phyloP scores from a whole-genome alignment of 2,888 invertebrate species.

The Drosophila borealis region DNA sequence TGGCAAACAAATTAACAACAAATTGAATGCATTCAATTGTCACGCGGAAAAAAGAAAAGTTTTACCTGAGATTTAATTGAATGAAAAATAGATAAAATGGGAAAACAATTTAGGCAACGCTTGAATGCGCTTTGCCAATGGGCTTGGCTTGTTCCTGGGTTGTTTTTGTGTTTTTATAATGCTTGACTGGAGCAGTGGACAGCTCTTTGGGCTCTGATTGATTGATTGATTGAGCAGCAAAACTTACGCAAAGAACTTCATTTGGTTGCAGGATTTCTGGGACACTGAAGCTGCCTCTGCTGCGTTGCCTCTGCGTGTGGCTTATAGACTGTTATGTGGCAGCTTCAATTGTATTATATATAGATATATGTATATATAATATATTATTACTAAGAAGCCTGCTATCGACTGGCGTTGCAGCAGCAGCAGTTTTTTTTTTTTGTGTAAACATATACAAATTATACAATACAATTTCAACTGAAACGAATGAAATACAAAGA shows the following conservation, averaged over 20 bases:
- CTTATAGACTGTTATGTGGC: constrained; percentile 35
- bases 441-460: constrained; percentile 49
- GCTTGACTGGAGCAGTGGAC: constrained; percentile 29
- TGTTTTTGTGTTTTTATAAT: neutral
- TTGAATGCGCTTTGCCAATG: constrained; percentile 25
- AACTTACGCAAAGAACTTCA: constrained; percentile 72
- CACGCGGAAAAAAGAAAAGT: constrained; percentile 3
- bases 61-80: constrained; percentile 54
- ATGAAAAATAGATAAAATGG: constrained; percentile 43
- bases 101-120: constrained; percentile 54
- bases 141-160: constrained; percentile 1
- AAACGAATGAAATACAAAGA: constrained; percentile 46
- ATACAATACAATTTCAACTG: constrained; percentile 54
- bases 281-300: constrained; percentile 3
- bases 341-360: constrained; percentile 11
- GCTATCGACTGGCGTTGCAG: constrained; percentile 14
- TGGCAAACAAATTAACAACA: constrained; percentile 5
- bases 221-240: constrained; percentile 1
- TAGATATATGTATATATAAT: constrained; percentile 2
- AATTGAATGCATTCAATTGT: constrained; percentile 17
- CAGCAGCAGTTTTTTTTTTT: constrained; percentile 39
- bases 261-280: constrained; percentile 19
- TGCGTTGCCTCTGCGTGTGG: constrained; percentile 16
- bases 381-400: constrained; percentile 29
- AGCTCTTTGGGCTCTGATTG: constrained; percentile 8